phyloP scores from a whole-genome alignment of 2,888 invertebrate species.

The Minunthozetes semirufus region DNA sequence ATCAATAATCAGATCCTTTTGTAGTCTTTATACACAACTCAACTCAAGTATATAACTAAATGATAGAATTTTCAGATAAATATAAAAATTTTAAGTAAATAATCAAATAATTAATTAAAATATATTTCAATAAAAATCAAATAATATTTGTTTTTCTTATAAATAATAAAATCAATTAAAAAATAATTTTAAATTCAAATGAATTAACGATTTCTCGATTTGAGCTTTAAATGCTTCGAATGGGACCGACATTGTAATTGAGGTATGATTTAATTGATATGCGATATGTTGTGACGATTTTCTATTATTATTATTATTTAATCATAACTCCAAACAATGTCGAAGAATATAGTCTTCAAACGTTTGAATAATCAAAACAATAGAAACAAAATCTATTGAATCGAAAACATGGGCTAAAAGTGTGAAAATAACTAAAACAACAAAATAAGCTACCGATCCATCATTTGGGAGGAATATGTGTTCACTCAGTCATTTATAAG shows the following conservation, averaged over 20 bases:
- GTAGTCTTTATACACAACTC: too few species aligned
- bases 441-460: conserved; percentile 7
- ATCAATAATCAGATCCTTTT: too few species aligned
- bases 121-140: too few species aligned
- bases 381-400: not conserved
- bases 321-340: not conserved
- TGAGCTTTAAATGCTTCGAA: conserved; percentile 20
- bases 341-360: not conserved
- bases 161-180: not conserved
- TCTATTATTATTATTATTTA: not conserved
- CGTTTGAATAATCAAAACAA: not conserved
- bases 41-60: too few species aligned
- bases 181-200: not conserved
- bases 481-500: not conserved
- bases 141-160: not conserved
- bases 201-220: conserved; percentile 1
- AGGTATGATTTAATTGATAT: conserved; percentile 27
- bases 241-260: conserved; percentile 5
- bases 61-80: not conserved
- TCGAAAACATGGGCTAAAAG: not conserved
- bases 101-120: too few species aligned
- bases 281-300: conserved; percentile 27
- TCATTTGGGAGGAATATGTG: not conserved
- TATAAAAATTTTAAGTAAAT: not conserved
- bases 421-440: not conserved